Percentiles rank a stretch among this genome's conserved stretches.
Evolutionary conservation across 2,797 vertebrate genomes (phyloP).

Genomic region (Silurus lanzhouensis): DNA sequence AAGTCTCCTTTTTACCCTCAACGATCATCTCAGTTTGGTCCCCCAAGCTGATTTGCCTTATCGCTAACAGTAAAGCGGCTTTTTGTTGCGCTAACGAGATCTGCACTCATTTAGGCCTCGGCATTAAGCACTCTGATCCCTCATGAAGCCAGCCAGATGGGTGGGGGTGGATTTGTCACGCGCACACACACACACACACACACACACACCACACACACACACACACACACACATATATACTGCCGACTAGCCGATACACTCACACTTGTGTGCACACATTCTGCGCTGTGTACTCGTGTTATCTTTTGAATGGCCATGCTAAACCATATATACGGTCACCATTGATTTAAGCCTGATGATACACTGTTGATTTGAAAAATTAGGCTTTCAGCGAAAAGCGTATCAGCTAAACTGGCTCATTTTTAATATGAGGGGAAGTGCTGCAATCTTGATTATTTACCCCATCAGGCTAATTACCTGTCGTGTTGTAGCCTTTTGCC

Average conservation of each 20-base stretch:
- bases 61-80: constrained; percentile 81
- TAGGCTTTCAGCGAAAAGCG: not conserved
- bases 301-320: not conserved
- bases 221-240: not conserved
- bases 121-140: constrained; percentile 76
- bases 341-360: not conserved
- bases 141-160: constrained; percentile 63
- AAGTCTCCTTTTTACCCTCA: not conserved
- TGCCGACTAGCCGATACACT: constrained; percentile 46
- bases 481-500: constrained; percentile 38
- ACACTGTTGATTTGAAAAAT: not conserved
- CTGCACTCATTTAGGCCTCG: constrained; percentile 72
- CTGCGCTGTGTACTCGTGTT: constrained; percentile 11
- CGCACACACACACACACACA: constrained; percentile 9
- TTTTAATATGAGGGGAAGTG: constrained; percentile 57
- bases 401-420: not conserved
- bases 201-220: constrained; percentile 34
- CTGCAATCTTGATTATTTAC: constrained; percentile 47
- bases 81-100: constrained; percentile 80
- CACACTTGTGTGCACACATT: constrained; percentile 23
- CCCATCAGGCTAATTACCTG: not conserved
- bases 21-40: not conserved
- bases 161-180: constrained; percentile 51
- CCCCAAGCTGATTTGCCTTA: constrained; percentile 76
- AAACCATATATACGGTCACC: constrained; percentile 14